A percentile compares a stretch with the other conserved stretches of the same genome.
These are phyloP conservation scores for Monomorium pharaonis DNA, from an alignment of 1,140 invertebrate species.

Conservation along the genomic window DNA sequence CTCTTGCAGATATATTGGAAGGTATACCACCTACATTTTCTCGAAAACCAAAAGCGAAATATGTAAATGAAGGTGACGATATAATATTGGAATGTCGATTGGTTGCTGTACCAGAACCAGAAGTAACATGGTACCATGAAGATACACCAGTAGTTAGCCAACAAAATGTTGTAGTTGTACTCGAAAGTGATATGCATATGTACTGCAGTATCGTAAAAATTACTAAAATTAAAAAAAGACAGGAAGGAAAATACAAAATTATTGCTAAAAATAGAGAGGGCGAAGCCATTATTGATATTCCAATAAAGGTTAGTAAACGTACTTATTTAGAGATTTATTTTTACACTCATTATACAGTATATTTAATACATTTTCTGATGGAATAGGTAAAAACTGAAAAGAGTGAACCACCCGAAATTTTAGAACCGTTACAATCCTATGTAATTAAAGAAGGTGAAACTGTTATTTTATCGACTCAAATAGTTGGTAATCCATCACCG, in stretches of 20 bases:
- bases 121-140: slow-evolving; percentile 93
- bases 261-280: slow-evolving; percentile 95
- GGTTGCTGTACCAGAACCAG: slow-evolving; percentile 95
- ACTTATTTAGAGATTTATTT: neutral
- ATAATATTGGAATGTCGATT: slow-evolving; percentile 94
- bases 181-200: slow-evolving; percentile 95
- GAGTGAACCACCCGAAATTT: slow-evolving; percentile 91
- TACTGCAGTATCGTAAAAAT: slow-evolving; percentile 94
- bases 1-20: slow-evolving; percentile 95
- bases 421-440: slow-evolving; percentile 91
- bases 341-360: neutral
- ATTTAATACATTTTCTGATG: neutral
- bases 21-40: slow-evolving; percentile 97
- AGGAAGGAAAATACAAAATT: slow-evolving; percentile 96
- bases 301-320: slow-evolving; percentile 88
- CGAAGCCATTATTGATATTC: slow-evolving; percentile 92
- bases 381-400: slow-evolving; percentile 88
- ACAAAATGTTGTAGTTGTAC: slow-evolving; percentile 89
- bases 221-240: slow-evolving; percentile 90
- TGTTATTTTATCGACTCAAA: slow-evolving; percentile 90
- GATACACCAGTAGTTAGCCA: slow-evolving; percentile 89
- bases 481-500: slow-evolving; percentile 93
- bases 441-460: slow-evolving; percentile 92
- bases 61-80: slow-evolving; percentile 92
- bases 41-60: slow-evolving; percentile 93